Conservation (phyloP, 2,113 vertebrate genomes). For the Chamaea fasciata region DNA sequence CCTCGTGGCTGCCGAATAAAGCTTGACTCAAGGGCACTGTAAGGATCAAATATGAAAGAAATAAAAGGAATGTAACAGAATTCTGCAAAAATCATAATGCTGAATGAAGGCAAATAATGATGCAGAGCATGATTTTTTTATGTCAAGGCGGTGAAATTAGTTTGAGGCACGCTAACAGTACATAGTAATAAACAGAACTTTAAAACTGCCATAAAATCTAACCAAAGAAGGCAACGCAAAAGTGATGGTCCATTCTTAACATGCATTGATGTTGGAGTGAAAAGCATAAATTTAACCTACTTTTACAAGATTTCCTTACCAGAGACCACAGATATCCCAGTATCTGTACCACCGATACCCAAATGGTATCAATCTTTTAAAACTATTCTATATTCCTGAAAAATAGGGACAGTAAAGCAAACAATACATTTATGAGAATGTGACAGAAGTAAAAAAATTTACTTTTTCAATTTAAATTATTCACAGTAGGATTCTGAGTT, state of each 20-base stretch:
- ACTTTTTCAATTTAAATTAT: neutral
- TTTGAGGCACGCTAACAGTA: neutral
- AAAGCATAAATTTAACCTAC: neutral
- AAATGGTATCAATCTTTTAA: neutral
- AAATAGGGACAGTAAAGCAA: neutral
- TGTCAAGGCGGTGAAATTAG: neutral
- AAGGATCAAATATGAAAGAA: constrained; percentile 30
- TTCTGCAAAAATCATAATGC: neutral
- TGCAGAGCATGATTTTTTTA: neutral
- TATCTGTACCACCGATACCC: neutral
- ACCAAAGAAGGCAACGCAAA: neutral
- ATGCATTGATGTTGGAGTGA: neutral
- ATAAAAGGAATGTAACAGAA: neutral
- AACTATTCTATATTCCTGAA: neutral
- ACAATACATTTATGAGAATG: neutral
- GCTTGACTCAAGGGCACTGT: constrained; percentile 28
- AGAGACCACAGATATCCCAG: neutral
- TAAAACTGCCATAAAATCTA: neutral
- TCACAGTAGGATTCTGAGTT: neutral
- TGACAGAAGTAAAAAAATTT: neutral
- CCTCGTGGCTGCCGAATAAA: constrained; percentile 14
- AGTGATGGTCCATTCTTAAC: neutral
- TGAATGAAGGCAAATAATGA: neutral
- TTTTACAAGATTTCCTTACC: neutral
- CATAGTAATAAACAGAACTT: neutral